Conservation (phyloP, 2,797 vertebrate species). For the Choloepus didactylus region DNA sequence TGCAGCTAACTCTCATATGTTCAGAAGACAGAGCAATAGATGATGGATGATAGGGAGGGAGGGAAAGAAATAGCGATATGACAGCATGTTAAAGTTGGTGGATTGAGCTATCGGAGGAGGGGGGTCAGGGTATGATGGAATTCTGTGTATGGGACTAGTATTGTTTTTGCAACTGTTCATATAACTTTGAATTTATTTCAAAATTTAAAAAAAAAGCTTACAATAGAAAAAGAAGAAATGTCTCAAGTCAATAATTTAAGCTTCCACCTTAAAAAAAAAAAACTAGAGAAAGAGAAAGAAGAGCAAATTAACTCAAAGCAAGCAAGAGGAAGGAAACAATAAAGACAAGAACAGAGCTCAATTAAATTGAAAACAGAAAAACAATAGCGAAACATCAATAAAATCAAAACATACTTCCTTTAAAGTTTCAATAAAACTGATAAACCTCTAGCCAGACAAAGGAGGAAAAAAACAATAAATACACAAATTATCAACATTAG, state of each 20-base stretch:
- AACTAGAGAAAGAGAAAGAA: neutral
- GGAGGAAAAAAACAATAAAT: neutral
- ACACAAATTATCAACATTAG: neutral
- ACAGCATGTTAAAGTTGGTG: too few species aligned
- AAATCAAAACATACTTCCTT: conserved; percentile 16
- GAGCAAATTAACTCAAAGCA: conserved; percentile 50
- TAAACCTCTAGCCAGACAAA: conserved; percentile 4
- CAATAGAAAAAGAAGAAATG: neutral
- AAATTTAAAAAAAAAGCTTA: too few species aligned
- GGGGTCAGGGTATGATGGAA: too few species aligned
- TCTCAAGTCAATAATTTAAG: neutral
- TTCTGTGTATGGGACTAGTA: too few species aligned
- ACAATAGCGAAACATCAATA: conserved; percentile 2
- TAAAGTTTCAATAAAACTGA: conserved; percentile 32
- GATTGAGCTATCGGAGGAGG: too few species aligned
- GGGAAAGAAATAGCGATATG: too few species aligned
- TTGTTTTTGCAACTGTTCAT: too few species aligned
- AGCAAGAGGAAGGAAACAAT: conserved; percentile 16
- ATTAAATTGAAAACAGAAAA: conserved; percentile 34
- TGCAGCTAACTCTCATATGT: too few species aligned
- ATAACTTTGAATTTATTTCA: too few species aligned
- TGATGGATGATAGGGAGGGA: too few species aligned
- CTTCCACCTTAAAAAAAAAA: conserved; percentile 9
- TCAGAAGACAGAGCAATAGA: too few species aligned
- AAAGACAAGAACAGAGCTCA: conserved; percentile 49